Evolutionary conservation across 2,113 vertebrate genomes (phyloP), one percentile per base, ranked within the genome.

Genomic region (Forbesichthys agassizii): DNA sequence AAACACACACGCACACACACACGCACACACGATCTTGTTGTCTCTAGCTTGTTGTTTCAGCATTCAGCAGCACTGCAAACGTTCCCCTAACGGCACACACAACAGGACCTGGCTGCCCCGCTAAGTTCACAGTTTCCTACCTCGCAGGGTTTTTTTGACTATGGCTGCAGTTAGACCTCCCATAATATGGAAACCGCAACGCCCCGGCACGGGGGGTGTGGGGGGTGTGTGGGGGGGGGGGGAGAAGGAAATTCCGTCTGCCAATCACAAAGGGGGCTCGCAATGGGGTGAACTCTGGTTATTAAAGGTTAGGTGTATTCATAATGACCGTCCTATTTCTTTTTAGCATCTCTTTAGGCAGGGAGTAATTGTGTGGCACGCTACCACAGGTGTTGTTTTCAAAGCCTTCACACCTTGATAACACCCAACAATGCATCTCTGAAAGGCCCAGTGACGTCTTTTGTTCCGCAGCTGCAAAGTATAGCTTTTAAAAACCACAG

Each of bases 391-490:
- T 91, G 92, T 91, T 88, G 86, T 81, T 90, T 90, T 90, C 85
- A 90, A 87, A 88, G 88, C 83, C 85, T 90, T 92, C 89, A 90
- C 92, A 92, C 91, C 91, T 93, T 89, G 86, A 89, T 81, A 89
- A 87, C 72, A 75, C 68, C 74, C 74, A 81, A 88, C 91, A 91
- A 92, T 84, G 69, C 77, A 75, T 83, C 57, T 84, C 85, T 90
- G 91, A 90, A 85, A 91, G 86, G 81, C 80, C 57, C 55, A 60
- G 75, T 83, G 80, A 78, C 89, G 77, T 88, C 88, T 87, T 92
- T 92, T 93, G 89, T 91, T 83, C 80, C 64, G 83, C 89, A 85
- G 88, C 90, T 90, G 88, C 88, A 88, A 75, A 88, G 79, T 68
- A 78, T 73, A 76, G 78, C 80, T 87, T 84, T 85, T 77, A 81